These are phyloP conservation scores for Drosophila infuscata DNA, from an alignment of 2,888 invertebrate species.

Conservation along the genomic window DNA sequence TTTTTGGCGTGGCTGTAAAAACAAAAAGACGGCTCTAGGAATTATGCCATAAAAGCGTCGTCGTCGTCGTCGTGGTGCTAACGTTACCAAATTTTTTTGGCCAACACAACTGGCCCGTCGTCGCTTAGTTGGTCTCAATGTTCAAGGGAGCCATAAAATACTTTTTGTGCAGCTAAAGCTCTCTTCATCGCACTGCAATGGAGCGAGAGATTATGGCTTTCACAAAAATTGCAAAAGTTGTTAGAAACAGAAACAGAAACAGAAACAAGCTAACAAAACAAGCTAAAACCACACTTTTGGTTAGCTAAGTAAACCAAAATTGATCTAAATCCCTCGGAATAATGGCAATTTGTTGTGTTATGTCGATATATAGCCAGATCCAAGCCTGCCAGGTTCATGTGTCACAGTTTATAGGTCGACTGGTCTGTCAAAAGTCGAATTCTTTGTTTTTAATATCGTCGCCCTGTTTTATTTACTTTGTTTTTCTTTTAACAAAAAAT, in stretches of 20 bases:
- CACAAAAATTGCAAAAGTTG: slow-evolving; percentile 29
- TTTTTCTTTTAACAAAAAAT: background rate
- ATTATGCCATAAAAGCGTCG: slow-evolving; percentile 78
- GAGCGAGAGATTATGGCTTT: slow-evolving; percentile 40
- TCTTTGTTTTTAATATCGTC: background rate
- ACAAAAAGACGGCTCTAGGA: slow-evolving; percentile 66
- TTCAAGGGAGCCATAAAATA: slow-evolving; percentile 76
- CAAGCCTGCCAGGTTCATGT: background rate
- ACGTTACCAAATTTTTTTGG: slow-evolving; percentile 44
- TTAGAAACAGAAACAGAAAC: slow-evolving; percentile 1
- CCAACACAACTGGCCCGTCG: slow-evolving; percentile 32
- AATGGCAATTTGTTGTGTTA: background rate
- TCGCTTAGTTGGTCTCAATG: slow-evolving; percentile 65
- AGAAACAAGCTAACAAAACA: slow-evolving; percentile 53
- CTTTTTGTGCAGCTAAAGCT: slow-evolving; percentile 40
- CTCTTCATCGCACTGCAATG: background rate
- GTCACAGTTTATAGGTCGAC: background rate
- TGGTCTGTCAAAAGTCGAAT: background rate
- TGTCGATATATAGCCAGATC: background rate
- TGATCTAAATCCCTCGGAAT: background rate
- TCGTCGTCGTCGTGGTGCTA: slow-evolving; percentile 36
- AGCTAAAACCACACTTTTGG: slow-evolving; percentile 40
- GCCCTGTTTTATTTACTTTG: background rate
- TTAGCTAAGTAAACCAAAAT: background rate
- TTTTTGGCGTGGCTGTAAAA: slow-evolving; percentile 56